A percentile compares a stretch with the other conserved stretches of the same genome.
Evolutionary conservation across 2,888 invertebrate species (phyloP).

Genomic region (Ennomos quercinarius): DNA sequence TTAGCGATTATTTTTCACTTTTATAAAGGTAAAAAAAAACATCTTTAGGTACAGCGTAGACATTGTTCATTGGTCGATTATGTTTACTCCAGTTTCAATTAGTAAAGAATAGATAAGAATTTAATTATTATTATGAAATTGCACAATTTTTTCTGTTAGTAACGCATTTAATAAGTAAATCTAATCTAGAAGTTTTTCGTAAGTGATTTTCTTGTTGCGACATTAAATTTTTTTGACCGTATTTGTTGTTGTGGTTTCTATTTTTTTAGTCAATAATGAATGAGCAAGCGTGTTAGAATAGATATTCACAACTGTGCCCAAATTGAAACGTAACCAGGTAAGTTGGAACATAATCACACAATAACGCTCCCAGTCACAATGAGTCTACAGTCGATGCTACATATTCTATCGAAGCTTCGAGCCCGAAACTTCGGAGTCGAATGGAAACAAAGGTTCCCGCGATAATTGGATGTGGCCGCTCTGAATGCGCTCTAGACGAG

Average conservation of each 20-base stretch:
- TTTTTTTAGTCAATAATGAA: background rate
- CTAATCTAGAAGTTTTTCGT: no score
- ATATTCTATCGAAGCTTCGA: constrained; percentile 55
- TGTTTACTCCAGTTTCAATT: no score
- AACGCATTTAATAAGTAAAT: no score
- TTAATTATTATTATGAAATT: no score
- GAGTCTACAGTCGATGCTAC: constrained; percentile 51
- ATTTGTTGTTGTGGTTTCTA: no score
- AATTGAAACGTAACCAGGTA: constrained; percentile 40
- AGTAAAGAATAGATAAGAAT: no score
- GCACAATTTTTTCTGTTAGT: no score
- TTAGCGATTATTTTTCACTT: constrained; percentile 59
- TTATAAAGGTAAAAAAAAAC: background rate
- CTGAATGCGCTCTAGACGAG: constrained; percentile 83
- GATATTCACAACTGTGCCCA: constrained; percentile 27
- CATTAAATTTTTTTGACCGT: no score
- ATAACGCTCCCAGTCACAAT: constrained; percentile 49
- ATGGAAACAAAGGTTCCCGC: constrained; percentile 80
- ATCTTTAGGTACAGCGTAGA: no score
- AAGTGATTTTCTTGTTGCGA: no score
- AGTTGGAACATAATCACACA: constrained; percentile 45
- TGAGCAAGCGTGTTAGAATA: constrained; percentile 11
- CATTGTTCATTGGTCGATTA: no score
- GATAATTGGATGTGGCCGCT: constrained; percentile 84
- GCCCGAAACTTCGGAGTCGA: constrained; percentile 55